A percentile compares a stretch with the other conserved stretches of the same genome.
These are phyloP conservation scores for Rhinolophus sinicus DNA, from an alignment of 2,113 vertebrate genomes.

Conservation along the genomic window DNA sequence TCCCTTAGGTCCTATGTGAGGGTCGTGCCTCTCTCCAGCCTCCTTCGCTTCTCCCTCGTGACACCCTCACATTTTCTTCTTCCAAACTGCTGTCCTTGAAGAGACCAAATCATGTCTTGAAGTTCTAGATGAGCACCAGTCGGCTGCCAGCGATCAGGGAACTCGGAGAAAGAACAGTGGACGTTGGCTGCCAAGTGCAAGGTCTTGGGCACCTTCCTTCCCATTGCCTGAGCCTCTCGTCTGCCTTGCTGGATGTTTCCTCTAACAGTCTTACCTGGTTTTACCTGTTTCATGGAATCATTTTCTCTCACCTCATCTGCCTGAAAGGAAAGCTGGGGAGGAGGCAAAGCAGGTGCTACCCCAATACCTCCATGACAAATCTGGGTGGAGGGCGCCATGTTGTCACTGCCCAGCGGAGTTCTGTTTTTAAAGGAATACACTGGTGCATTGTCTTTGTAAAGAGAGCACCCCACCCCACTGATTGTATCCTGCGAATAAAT, in stretches of 20 bases:
- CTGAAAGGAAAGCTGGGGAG: neutral
- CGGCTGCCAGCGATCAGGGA: neutral
- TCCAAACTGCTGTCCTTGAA: neutral
- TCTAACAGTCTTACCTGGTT: neutral
- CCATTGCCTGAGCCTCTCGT: neutral
- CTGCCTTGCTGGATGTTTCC: too few relatives aligned
- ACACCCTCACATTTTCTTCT: too few relatives aligned
- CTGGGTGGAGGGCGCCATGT: rapidly evolving
- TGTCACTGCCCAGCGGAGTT: neutral
- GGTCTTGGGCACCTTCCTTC: rapidly evolving
- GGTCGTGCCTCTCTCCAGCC: rapidly evolving
- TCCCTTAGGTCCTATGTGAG: neutral
- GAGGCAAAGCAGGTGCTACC: too few relatives aligned
- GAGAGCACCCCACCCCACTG: too few relatives aligned
- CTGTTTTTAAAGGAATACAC: too few relatives aligned
- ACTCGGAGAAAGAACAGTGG: too few relatives aligned
- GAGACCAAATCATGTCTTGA: rapidly evolving
- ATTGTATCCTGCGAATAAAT: neutral
- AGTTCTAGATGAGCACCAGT: neutral
- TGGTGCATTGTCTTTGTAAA: neutral
- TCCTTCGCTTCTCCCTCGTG: neutral
- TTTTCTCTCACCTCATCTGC: neutral
- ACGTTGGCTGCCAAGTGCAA: rapidly evolving
- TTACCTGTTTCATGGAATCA: neutral
- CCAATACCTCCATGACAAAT: too few relatives aligned